Conservation (phyloP, 1,140 invertebrate species). For the Lordiphosa clarofinis region DNA sequence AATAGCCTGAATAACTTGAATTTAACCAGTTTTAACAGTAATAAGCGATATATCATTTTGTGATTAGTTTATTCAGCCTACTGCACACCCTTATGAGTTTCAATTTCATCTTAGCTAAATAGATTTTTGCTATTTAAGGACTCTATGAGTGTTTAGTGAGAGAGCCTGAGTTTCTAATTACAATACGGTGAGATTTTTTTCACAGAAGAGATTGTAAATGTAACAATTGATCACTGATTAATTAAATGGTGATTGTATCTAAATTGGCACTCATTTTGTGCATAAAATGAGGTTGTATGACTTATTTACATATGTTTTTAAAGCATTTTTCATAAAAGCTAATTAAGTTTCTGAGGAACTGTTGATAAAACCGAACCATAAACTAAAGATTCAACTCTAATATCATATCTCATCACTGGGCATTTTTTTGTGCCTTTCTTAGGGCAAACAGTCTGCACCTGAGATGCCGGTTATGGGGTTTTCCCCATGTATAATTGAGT, state of each 20-base stretch:
- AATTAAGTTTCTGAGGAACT: slow-evolving; percentile 63
- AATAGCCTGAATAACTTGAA: neutral
- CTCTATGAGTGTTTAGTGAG: slow-evolving; percentile 2
- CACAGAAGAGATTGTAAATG: slow-evolving; percentile 5
- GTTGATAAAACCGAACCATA: slow-evolving; percentile 15
- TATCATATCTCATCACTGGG: slow-evolving; percentile 22
- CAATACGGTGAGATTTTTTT: slow-evolving; percentile 28
- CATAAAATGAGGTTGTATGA: slow-evolving; percentile 1
- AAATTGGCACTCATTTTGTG: slow-evolving; percentile 41
- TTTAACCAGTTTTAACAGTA: slow-evolving; percentile 1
- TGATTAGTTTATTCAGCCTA: too few relatives aligned
- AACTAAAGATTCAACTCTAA: slow-evolving; percentile 16
- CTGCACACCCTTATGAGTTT: too few relatives aligned
- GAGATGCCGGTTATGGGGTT: slow-evolving; percentile 59
- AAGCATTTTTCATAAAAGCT: slow-evolving; percentile 19
- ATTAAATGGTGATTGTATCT: slow-evolving; percentile 27
- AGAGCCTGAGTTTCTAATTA: slow-evolving; percentile 47
- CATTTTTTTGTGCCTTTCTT: slow-evolving; percentile 17
- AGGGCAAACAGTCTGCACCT: slow-evolving; percentile 42
- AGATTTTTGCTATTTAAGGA: slow-evolving; percentile 1
- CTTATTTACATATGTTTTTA: slow-evolving; percentile 1
- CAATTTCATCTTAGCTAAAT: too few relatives aligned
- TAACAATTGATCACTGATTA: neutral
- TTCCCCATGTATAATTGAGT: slow-evolving; percentile 65
- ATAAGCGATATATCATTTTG: too few relatives aligned